These are phyloP conservation scores for Thripadectes ignobilis DNA, from an alignment of 2,797 vertebrate genomes.

Conservation along the genomic window DNA sequence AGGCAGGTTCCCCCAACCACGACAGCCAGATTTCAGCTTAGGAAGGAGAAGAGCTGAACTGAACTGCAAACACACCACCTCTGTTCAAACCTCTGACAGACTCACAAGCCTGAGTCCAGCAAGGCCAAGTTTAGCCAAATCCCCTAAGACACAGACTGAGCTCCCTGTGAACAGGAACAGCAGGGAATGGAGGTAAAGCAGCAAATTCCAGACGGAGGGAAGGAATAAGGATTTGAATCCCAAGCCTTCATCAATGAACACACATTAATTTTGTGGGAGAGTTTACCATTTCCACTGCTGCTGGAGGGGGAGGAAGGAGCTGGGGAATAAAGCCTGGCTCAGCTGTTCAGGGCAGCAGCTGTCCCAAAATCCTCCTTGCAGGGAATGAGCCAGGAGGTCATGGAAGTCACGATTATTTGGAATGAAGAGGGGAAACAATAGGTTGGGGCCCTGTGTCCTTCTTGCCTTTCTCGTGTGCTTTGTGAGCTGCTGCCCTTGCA, in stretches of 20 bases:
- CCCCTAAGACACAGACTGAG: neutral
- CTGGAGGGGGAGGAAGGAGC: neutral
- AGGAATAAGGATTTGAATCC: neutral
- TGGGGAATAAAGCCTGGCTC: constrained; percentile 16
- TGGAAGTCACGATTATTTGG: constrained; percentile 46
- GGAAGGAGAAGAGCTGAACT: neutral
- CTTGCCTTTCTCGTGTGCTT: constrained; percentile 29
- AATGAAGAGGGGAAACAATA: constrained; percentile 56
- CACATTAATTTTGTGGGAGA: neutral
- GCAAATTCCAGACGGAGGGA: neutral
- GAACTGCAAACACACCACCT: neutral
- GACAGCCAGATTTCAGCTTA: neutral
- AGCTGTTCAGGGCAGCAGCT: constrained; percentile 65
- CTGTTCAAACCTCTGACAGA: neutral
- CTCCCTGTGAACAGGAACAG: neutral
- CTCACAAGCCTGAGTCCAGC: neutral
- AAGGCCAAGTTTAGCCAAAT: neutral
- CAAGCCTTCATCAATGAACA: neutral
- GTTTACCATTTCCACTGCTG: neutral
- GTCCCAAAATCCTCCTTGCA: constrained; percentile 26
- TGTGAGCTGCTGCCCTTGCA: constrained; percentile 31
- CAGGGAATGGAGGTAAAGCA: neutral
- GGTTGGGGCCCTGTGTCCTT: constrained; percentile 34
- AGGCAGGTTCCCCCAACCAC: neutral
- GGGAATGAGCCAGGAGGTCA: constrained; percentile 42